Evolutionary conservation across 2,888 invertebrate genomes (phyloP), one percentile per base, ranked within the genome.

Genomic region (Leptinotarsa peninsularis): DNA sequence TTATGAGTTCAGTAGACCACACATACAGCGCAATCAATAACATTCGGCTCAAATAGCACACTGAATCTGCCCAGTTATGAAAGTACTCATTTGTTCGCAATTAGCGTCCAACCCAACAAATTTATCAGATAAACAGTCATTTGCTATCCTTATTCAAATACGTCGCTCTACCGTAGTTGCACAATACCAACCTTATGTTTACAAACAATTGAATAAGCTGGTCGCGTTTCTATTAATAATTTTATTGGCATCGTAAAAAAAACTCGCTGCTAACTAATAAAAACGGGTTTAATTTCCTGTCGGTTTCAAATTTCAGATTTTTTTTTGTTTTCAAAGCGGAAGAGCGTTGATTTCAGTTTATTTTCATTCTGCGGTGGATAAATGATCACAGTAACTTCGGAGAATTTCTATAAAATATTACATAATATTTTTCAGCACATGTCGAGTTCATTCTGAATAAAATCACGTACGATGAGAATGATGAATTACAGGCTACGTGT

Each of bases 221-320:
- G 43, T 58, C 18, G 70, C 27, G 49, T 54, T 50, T 49, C 70
- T 49, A 70, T 70, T 70, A 70, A 58, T 56, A 63, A 63, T 70
- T 70, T 70, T 70, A 70, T 70, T 43, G 58, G 49, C 49, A 58
- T 70, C 70, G n/a, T 58, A 56, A 69, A 69, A 18, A 70, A 70
- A 49, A 58, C 49, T 58, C 23, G 4, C 50, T 4, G 27, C 23
- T 17, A 70, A 58, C 69, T 70, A 70, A 70, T 70, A 43, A 70
- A 70, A 49, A 54, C 49, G 15, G 23, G 49, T 58, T 60, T 52
- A 70, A 70, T 70, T 70, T 70, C 56, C 70, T 60, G 70, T 27
- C 49, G 56, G 70, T 56, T 58, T 70, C 58, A 49, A 21, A 21
- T 70, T 58, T 70, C 70, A 23, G 69, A 7, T 54, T 68, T 27